Evolutionary conservation across 2,797 vertebrate species (phyloP), one percentile per base, ranked within the genome.

Genomic region (Serranus cabrilla): DNA sequence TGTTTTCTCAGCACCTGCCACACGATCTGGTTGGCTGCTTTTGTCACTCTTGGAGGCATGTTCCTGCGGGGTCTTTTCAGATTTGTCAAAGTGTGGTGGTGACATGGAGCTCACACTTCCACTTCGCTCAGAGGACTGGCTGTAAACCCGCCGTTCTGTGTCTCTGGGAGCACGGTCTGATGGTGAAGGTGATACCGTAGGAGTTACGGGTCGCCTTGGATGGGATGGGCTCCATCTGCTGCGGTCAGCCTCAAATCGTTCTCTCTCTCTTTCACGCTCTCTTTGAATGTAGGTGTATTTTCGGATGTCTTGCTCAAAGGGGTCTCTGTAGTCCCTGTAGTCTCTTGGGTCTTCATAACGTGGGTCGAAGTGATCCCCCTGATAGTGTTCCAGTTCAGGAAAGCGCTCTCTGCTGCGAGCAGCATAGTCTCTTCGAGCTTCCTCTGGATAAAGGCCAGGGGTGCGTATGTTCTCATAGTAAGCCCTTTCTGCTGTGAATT

Each of bases 231-330:
- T 99, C 96, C 98, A 98, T 74, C 98, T 96, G 55, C 96, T 96
- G 11, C 97, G 94, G 52, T 99, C 98, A 0, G 97, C 96, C 67
- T 99, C 98, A 16, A 99, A 99, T 2, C 97, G 96, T 37, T 99
- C 98, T 0, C 98, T 92, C 60, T 99, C 97, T 58, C 98, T 86
- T 82, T 99, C 97, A 3, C 98, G 91, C 76, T 99, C 98, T 62
- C 98, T 95, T 55, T 99, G 98, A 84, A 98, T 96, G 74, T 98
- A 99, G 52, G 97, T 99, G 89, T 99, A 99, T 82, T 99, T 98
- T 59, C 97, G 89, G 49, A 99, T 99, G 85, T 99, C 98, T 83
- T 99, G 98, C 74, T 99, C 98, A 2, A 99, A 99, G 0, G 97
- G 97, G 87, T 99, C 98, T 82, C 98, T 93, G 77, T 97, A 99